These are phyloP conservation scores for Thamnaconus septentrionalis DNA, from an alignment of 2,113 vertebrate species.

Conservation along the genomic window DNA sequence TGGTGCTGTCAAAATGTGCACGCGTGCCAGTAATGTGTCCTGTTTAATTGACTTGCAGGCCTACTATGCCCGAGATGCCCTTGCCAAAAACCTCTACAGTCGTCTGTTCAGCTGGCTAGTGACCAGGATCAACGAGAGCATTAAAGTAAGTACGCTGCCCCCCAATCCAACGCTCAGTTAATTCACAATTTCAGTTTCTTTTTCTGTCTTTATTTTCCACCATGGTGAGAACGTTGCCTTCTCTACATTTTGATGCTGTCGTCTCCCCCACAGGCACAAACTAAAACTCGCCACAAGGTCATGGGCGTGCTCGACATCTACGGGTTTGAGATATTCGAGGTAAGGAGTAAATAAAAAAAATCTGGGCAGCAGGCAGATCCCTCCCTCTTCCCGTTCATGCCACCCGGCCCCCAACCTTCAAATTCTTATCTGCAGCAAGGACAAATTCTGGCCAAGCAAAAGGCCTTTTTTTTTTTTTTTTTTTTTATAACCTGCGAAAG, in stretches of 20 bases:
- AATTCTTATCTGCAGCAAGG: constrained; percentile 5
- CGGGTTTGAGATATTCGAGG: constrained; percentile 99
- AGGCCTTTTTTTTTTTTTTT: neutral
- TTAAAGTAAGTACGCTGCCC: constrained; percentile 82
- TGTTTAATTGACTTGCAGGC: constrained; percentile 76
- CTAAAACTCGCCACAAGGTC: constrained; percentile 94
- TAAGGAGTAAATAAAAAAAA: constrained; percentile 61
- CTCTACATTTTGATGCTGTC: no score
- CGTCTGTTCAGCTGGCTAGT: constrained; percentile 96
- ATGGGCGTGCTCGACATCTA: constrained; percentile 99
- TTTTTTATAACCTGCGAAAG: constrained; percentile 16
- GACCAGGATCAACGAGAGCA: constrained; percentile 96
- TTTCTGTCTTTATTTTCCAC: neutral
- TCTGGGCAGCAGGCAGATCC: neutral
- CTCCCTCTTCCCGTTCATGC: no score
- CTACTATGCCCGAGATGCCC: constrained; percentile 95
- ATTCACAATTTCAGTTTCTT: neutral
- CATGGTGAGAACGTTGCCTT: constrained; percentile 11
- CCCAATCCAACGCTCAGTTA: neutral
- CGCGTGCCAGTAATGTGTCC: neutral
- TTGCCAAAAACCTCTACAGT: constrained; percentile 98
- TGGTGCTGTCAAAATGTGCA: neutral
- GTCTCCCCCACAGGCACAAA: constrained; percentile 82
- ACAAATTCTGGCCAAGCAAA: constrained; percentile 11
- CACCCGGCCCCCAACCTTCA: neutral